Percentiles rank a stretch among this genome's conserved stretches.
These are phyloP conservation scores for Metellina segmentata DNA, from an alignment of 2,888 invertebrate genomes.

Conservation along the genomic window DNA sequence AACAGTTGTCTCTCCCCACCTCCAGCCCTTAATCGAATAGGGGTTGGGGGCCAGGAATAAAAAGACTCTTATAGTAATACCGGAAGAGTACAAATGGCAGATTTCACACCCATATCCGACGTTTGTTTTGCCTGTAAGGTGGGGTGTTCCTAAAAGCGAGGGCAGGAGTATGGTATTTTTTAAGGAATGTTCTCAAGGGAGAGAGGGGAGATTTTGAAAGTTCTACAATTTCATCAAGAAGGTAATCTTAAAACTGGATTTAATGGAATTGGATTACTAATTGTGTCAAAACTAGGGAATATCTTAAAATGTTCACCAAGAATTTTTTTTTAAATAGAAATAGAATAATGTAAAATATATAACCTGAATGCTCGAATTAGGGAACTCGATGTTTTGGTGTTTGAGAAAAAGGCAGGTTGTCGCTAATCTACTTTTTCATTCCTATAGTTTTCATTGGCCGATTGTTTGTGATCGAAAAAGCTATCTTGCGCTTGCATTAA, in stretches of 20 bases:
- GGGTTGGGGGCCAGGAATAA: background rate
- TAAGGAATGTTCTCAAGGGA: background rate
- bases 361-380: too few relatives aligned
- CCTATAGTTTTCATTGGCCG: too few relatives aligned
- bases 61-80: background rate
- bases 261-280: background rate
- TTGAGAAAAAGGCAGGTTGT: too few relatives aligned
- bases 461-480: too few relatives aligned
- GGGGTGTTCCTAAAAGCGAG: background rate
- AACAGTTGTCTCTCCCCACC: background rate
- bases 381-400: too few relatives aligned
- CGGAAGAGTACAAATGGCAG: slow-evolving; percentile 13
- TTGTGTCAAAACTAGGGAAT: background rate
- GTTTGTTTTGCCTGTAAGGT: background rate
- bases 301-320: too few relatives aligned
- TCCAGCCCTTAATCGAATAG: slow-evolving; percentile 2
- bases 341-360: too few relatives aligned
- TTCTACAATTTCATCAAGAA: background rate
- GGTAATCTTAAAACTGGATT: background rate
- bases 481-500: too few relatives aligned
- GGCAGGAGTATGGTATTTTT: background rate
- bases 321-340: too few relatives aligned
- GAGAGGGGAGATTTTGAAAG: background rate
- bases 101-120: background rate
- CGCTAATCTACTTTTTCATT: too few relatives aligned